These are phyloP conservation scores for Serripes groenlandicus DNA, from an alignment of 2,888 invertebrate genomes.

Conservation along the genomic window DNA sequence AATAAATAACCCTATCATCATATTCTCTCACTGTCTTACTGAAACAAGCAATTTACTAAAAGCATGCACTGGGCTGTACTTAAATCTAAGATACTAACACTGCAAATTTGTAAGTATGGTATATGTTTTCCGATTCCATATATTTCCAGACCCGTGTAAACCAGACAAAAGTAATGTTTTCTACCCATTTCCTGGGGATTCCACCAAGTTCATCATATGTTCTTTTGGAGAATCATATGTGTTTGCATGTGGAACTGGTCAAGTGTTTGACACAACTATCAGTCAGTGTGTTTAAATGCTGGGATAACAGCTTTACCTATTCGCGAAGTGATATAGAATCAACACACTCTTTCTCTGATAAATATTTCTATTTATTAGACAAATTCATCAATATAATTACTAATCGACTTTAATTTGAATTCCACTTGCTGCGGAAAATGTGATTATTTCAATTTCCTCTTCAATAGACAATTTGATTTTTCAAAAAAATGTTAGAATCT, in stretches of 20 bases:
- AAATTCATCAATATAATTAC: too few relatives aligned
- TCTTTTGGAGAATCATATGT: constrained; percentile 39
- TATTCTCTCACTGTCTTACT: too few relatives aligned
- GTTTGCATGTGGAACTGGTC: constrained; percentile 29
- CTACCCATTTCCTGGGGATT: constrained; percentile 40
- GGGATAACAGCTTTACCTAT: too few relatives aligned
- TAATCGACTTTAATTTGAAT: too few relatives aligned
- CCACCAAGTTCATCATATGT: constrained; percentile 41
- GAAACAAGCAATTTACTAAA: constrained; percentile 15
- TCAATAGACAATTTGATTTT: too few relatives aligned
- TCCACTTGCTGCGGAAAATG: too few relatives aligned
- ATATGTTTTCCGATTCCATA: constrained; percentile 10
- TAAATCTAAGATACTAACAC: constrained; percentile 13
- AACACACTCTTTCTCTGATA: too few relatives aligned
- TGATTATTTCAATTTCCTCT: too few relatives aligned
- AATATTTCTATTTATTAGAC: too few relatives aligned
- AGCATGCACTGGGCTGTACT: not conserved
- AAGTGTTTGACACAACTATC: constrained; percentile 23
- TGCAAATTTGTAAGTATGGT: not conserved
- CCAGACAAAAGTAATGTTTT: constrained; percentile 49
- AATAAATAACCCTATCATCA: too few relatives aligned
- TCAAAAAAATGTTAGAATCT: too few relatives aligned
- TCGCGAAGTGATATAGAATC: too few relatives aligned
- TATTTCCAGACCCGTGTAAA: constrained; percentile 47
- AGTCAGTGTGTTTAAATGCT: constrained; percentile 39